Evolutionary conservation across 2,888 invertebrate genomes (phyloP).

Genomic region (Lochmaea crataegi): DNA sequence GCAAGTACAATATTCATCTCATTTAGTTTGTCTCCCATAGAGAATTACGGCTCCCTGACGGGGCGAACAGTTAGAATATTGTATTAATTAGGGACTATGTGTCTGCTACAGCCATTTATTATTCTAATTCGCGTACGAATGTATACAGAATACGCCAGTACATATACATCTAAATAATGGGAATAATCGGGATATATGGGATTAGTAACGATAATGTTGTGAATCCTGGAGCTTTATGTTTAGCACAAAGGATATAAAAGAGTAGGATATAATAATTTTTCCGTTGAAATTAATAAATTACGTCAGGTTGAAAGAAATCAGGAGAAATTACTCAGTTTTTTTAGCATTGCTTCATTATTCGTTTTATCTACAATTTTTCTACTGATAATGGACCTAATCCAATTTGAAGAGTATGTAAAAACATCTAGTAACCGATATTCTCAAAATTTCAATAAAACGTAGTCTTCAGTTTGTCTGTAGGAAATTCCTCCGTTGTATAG

Average conservation of each 20-base stretch:
- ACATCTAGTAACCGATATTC: too few relatives aligned
- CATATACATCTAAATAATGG: conserved; percentile 12
- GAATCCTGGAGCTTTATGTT: background rate
- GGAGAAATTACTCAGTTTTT: too few relatives aligned
- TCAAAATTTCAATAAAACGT: too few relatives aligned
- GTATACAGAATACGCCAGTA: background rate
- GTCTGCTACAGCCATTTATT: conserved; percentile 13
- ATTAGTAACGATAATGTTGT: conserved; percentile 4
- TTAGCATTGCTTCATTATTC: too few relatives aligned
- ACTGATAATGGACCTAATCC: too few relatives aligned
- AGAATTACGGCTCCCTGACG: conserved; percentile 7
- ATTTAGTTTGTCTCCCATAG: conserved; percentile 1
- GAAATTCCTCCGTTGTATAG: too few relatives aligned
- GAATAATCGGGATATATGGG: conserved; percentile 17
- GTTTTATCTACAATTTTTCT: too few relatives aligned
- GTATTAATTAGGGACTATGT: conserved; percentile 18
- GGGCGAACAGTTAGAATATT: conserved; percentile 15
- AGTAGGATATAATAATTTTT: too few relatives aligned
- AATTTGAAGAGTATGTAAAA: too few relatives aligned
- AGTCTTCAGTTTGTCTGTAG: too few relatives aligned
- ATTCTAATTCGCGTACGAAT: conserved; percentile 16
- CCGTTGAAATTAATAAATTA: too few relatives aligned
- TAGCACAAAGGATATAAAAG: background rate
- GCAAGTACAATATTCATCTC: conserved; percentile 5
- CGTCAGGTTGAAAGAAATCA: too few relatives aligned